These are phyloP conservation scores for Erynnis tages DNA, from an alignment of 2,888 invertebrate species.

Conservation along the genomic window DNA sequence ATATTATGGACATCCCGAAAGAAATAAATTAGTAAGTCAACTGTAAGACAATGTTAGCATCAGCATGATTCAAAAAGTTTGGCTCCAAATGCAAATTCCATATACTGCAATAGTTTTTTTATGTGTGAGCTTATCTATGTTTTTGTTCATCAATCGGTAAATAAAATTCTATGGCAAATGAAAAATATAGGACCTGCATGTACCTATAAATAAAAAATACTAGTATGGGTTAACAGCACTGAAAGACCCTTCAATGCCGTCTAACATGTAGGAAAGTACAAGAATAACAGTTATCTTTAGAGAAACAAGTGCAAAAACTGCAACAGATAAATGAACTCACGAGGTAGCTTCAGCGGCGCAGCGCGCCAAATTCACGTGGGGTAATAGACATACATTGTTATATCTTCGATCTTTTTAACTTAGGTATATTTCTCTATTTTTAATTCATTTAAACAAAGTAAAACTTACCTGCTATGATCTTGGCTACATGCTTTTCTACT, in stretches of 20 bases:
- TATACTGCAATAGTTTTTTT: no score
- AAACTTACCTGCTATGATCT: conserved; percentile 63
- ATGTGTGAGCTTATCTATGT: no score
- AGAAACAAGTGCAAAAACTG: conserved; percentile 18
- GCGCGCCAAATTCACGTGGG: conserved; percentile 32
- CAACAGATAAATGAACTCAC: conserved; percentile 19
- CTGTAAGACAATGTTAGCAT: no score
- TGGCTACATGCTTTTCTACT: conserved; percentile 56
- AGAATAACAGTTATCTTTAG: conserved; percentile 25
- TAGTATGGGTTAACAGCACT: no score
- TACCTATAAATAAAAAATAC: no score
- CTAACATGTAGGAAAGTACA: not conserved
- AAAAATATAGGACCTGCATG: no score
- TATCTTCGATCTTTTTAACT: not conserved
- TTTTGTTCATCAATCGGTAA: no score
- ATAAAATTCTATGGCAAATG: no score
- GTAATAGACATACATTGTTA: not conserved
- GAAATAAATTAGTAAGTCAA: no score
- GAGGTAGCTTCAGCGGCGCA: conserved; percentile 4
- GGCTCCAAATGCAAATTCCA: no score
- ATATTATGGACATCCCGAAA: no score
- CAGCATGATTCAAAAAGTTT: no score
- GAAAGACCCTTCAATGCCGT: not conserved
- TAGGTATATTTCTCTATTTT: not conserved
- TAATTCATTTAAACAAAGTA: not conserved